phyloP scores from a whole-genome alignment of 1,140 invertebrate species.

The Pseudomyrmex flavicornis region DNA sequence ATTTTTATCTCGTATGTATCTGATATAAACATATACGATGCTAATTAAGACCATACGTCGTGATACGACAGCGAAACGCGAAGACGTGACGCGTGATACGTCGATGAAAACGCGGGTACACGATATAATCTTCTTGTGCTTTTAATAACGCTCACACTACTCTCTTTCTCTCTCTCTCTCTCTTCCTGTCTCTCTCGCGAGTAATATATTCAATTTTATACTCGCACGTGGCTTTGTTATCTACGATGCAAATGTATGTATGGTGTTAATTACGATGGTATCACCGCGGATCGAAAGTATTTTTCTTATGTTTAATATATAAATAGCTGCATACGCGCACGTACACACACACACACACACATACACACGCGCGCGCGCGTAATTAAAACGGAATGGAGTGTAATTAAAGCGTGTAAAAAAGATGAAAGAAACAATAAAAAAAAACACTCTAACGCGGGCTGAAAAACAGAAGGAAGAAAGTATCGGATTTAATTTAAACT shows the following conservation, averaged over 20 bases:
- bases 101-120: constrained; percentile 47
- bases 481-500: constrained; percentile 19
- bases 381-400: background rate
- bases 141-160: constrained; percentile 47
- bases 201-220: constrained; percentile 56
- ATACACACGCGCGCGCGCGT: background rate
- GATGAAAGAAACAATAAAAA: too few relatives aligned
- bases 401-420: constrained; percentile 9
- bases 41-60: constrained; percentile 53
- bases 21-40: constrained; percentile 41
- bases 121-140: constrained; percentile 54
- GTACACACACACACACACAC: too few relatives aligned
- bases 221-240: constrained; percentile 50
- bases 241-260: constrained; percentile 32
- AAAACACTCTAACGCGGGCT: too few relatives aligned
- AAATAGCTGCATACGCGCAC: background rate
- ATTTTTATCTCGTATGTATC: constrained; percentile 41
- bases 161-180: too few relatives aligned
- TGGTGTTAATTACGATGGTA: constrained; percentile 43
- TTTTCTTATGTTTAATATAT: constrained; percentile 34
- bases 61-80: constrained; percentile 24
- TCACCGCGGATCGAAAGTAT: background rate
- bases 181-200: background rate
- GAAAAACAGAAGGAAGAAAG: background rate
- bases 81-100: constrained; percentile 54